These are phyloP conservation scores for Stegana nigrithorax DNA, from an alignment of 2,888 invertebrate species.

Conservation along the genomic window DNA sequence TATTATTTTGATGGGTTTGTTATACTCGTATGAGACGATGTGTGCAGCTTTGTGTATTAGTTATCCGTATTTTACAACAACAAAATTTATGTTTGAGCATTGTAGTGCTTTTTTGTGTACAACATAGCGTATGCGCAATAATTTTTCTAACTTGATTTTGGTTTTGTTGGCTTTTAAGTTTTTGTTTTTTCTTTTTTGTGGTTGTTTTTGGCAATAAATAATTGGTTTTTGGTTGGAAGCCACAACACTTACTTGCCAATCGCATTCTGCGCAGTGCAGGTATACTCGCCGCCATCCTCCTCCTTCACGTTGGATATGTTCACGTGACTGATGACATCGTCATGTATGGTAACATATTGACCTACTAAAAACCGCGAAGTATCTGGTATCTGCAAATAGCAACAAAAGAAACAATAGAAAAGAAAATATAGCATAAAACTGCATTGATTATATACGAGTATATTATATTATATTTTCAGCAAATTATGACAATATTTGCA, in stretches of 20 bases:
- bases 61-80: conserved; percentile 34
- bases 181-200: neutral
- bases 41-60: conserved; percentile 14
- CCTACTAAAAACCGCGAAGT: conserved; percentile 85
- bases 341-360: conserved; percentile 91
- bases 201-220: neutral
- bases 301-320: conserved; percentile 89
- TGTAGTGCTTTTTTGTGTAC: conserved; percentile 54
- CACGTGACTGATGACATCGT: conserved; percentile 92
- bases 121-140: neutral
- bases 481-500: conserved; percentile 2
- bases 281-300: conserved; percentile 91
- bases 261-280: conserved; percentile 85
- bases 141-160: neutral
- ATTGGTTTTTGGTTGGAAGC: neutral
- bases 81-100: conserved; percentile 60
- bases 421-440: neutral
- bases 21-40: conserved; percentile 20
- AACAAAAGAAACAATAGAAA: conserved; percentile 5
- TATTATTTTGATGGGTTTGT: no score
- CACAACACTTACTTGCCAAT: conserved; percentile 75
- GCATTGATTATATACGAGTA: no score
- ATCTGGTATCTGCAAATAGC: conserved; percentile 65
- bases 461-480: no score
- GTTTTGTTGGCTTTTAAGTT: neutral